Base-by-base conservation (phyloP, 2,888 invertebrate species). In the Acutogordius australiensis region DNA sequence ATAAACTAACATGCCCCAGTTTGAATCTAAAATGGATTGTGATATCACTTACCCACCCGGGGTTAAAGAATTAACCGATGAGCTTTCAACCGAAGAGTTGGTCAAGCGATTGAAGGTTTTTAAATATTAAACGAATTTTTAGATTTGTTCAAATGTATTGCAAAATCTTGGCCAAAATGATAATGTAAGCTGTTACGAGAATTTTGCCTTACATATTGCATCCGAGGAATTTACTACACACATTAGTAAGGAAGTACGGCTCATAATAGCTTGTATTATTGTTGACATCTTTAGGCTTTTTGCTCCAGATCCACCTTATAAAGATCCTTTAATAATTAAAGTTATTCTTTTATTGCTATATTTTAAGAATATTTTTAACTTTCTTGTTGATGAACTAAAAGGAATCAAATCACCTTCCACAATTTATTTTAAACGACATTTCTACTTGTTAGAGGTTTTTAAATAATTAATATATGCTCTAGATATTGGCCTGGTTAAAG, bases 221-320 rank as follows among this genome's bases (percentile, higher is more conserved):
- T 84, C 88, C 66, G 90, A 91, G 66, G 82, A 81, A 70, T 91
- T 88, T 71, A 76, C 91, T 64, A 79, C 81, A 63, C 86, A 94
- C 72, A 75, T 78, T 56, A 87, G 84, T 62, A 79, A 82, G 65
- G 91, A 94, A 73, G 90, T 94, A 0, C 84, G 90, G 69, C 75
- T 94, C 60, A 75, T 91, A 37, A 84, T 90, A 62, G 91, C 91
- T 0, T 94, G 91, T 72, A 91, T 91, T 70, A 85, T 94, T 67
- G 91, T 91, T 2, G 91, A 94, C 72, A 85, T 94, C 30, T 78
- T 94, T 64, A 76, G 91, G 62, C 85, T 94, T 2, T 94, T 88
- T 72, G 91, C 91, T 1, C 91, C 94, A 0, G 90, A 91, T 70
- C 90, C 90, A 44, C 94, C 94, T 0, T 94, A 88, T 70, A 88